phyloP scores from a whole-genome alignment of 1,140 invertebrate genomes.

The Pollicipes pollicipes region DNA sequence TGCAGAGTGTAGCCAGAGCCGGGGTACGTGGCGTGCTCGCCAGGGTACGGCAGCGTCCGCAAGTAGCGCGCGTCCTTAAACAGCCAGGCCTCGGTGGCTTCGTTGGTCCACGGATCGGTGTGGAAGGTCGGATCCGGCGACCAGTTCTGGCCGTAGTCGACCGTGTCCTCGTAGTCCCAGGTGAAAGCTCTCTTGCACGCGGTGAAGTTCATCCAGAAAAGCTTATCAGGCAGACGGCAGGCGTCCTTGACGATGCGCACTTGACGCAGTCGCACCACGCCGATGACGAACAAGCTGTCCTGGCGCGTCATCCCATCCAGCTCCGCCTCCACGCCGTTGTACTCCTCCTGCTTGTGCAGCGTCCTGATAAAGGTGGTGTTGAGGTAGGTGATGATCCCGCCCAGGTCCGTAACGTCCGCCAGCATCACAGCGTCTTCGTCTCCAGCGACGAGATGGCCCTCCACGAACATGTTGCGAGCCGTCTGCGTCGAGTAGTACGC shows the following conservation, averaged over 20 bases:
- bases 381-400: not conserved
- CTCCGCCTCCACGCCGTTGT: not conserved
- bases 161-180: not conserved
- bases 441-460: not conserved
- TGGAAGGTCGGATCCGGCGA: not conserved
- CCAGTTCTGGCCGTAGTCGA: not conserved
- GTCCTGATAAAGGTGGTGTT: not conserved
- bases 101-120: not conserved
- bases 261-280: not conserved
- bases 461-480: not conserved
- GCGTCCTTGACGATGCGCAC: not conserved
- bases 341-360: not conserved
- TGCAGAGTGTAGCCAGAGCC: not conserved
- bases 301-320: not conserved
- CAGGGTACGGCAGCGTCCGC: not conserved
- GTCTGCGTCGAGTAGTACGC: not conserved
- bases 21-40: not conserved
- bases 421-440: not conserved
- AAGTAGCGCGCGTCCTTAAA: not conserved
- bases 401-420: not conserved
- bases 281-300: not conserved
- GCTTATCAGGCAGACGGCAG: not conserved
- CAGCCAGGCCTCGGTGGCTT: not conserved
- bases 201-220: not conserved
- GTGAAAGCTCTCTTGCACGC: not conserved